Conservation (phyloP, 2,888 invertebrate genomes). For the Pilophorus perplexus region DNA sequence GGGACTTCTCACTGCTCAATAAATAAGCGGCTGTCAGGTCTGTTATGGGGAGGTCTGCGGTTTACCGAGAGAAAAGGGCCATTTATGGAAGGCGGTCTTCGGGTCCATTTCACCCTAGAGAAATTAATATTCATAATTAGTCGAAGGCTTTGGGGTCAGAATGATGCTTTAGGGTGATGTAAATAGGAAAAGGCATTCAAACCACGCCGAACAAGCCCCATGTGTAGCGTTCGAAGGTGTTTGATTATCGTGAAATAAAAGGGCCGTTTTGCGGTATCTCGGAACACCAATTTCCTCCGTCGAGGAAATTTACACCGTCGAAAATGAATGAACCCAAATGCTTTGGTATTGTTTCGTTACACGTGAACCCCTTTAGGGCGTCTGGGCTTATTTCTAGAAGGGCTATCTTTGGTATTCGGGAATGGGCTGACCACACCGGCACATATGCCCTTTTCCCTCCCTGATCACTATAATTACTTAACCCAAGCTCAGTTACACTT, state of each 20-base stretch:
- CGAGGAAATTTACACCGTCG: background rate
- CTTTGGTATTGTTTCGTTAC: slow-evolving; percentile 6
- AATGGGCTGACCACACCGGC: slow-evolving; percentile 21
- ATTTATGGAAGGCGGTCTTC: background rate
- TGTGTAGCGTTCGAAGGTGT: background rate
- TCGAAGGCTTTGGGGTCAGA: background rate
- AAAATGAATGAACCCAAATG: background rate
- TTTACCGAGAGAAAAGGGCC: background rate
- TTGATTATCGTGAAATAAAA: slow-evolving; percentile 5
- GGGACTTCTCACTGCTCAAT: background rate
- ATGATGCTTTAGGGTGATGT: background rate
- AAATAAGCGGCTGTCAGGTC: background rate
- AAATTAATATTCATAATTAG: slow-evolving; percentile 25
- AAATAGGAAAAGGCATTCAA: slow-evolving; percentile 13
- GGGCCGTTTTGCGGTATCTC: slow-evolving; percentile 1
- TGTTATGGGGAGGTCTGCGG: slow-evolving; percentile 5
- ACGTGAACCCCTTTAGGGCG: slow-evolving; percentile 15
- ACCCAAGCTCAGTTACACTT: slow-evolving; percentile 35
- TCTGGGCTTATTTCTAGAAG: background rate
- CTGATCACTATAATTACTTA: slow-evolving; percentile 39
- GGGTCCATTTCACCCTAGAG: slow-evolving; percentile 13
- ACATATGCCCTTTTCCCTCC: slow-evolving; percentile 11
- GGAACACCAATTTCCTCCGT: background rate
- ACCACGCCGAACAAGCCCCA: background rate
- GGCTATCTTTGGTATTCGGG: background rate